phyloP scores from a whole-genome alignment of 2,888 invertebrate species.

The Andrena minutula region DNA sequence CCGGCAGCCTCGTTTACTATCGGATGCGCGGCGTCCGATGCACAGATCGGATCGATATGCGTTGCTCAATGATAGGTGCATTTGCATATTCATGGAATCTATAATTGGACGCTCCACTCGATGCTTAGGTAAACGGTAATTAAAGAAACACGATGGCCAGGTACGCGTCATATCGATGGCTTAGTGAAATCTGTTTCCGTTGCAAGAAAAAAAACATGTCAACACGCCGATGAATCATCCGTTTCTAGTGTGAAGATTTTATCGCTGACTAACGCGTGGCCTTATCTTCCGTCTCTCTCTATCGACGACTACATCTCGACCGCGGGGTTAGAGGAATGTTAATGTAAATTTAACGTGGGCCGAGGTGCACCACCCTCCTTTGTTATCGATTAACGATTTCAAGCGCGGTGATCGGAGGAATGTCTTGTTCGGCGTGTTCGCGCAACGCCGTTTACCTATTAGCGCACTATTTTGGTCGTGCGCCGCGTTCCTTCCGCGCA shows the following conservation, averaged over 20 bases:
- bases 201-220: slow-evolving; percentile 35
- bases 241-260: slow-evolving; percentile 49
- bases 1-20: not conserved
- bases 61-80: slow-evolving; percentile 25
- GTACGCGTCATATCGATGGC: not conserved
- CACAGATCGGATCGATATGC: slow-evolving; percentile 32
- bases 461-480: not conserved
- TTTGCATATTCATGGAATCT: slow-evolving; percentile 48
- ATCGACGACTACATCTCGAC: slow-evolving; percentile 44
- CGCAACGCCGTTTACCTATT: slow-evolving; percentile 30
- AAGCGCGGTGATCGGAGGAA: slow-evolving; percentile 47
- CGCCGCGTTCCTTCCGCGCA: slow-evolving; percentile 2
- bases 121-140: not conserved
- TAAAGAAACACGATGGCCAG: not conserved
- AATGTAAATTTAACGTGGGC: slow-evolving; percentile 42
- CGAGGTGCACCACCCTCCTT: slow-evolving; percentile 44
- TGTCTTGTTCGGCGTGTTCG: slow-evolving; percentile 41
- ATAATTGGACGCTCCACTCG: slow-evolving; percentile 25
- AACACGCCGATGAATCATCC: slow-evolving; percentile 39
- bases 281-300: slow-evolving; percentile 47
- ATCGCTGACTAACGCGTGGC: slow-evolving; percentile 55
- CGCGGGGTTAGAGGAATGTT: slow-evolving; percentile 25
- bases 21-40: not conserved
- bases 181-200: not conserved
- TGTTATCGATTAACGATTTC: slow-evolving; percentile 60